A percentile compares a stretch with the other conserved stretches of the same genome.
Evolutionary conservation across 2,797 vertebrate species (phyloP).

Genomic region (Lutra lutra): DNA sequence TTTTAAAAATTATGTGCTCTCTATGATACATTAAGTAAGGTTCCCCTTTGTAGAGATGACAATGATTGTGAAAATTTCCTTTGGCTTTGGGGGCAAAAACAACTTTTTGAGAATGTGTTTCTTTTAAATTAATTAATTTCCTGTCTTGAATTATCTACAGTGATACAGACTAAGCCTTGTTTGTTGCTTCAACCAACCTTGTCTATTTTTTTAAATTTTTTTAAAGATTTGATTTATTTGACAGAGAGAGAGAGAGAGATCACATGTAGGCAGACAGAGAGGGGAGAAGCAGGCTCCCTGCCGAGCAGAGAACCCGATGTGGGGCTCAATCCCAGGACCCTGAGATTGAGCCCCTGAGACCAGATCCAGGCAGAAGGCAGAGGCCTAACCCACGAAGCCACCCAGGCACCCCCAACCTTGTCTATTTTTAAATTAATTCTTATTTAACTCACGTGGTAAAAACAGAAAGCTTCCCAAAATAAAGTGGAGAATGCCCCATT

Average conservation of each 20-base stretch:
- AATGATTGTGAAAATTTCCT: not conserved
- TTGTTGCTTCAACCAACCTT: not conserved
- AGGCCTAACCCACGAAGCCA: too few relatives aligned
- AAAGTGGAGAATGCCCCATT: not conserved
- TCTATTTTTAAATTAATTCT: slow-evolving; percentile 26
- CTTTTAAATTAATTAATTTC: not conserved
- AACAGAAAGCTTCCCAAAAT: not conserved
- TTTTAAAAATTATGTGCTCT: not conserved
- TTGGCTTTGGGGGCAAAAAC: not conserved
- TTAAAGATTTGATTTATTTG: too few relatives aligned
- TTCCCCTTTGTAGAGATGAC: not conserved
- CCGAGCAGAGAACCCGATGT: too few relatives aligned
- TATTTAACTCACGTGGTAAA: not conserved
- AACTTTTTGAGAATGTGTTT: not conserved
- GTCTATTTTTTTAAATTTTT: not conserved
- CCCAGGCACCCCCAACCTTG: not conserved
- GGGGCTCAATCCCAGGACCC: too few relatives aligned
- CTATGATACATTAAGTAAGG: not conserved
- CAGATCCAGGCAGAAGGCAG: too few relatives aligned
- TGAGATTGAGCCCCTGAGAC: too few relatives aligned
- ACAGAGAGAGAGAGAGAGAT: too few relatives aligned
- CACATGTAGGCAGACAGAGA: too few relatives aligned
- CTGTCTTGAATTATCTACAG: not conserved
- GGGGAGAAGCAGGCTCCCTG: too few relatives aligned
- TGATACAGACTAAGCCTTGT: not conserved